Evolutionary conservation across 2,888 invertebrate species (phyloP), one percentile per base, ranked within the genome.

Genomic region (Heliconius hortense): DNA sequence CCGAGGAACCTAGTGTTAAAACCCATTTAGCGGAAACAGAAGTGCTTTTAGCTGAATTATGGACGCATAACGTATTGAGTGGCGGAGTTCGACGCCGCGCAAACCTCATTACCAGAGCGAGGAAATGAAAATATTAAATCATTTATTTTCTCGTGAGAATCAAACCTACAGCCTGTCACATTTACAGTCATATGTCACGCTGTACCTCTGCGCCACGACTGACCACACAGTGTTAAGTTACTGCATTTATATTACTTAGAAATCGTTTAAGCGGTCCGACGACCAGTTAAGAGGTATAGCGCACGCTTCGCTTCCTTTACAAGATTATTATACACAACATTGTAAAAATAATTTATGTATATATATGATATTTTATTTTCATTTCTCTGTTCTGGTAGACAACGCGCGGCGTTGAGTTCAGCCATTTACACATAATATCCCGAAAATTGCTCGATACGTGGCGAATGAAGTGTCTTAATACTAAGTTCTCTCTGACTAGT

Each of bases 261-360:
- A 56, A n/a, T 56, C 56, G n/a, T 56, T 56, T 56, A 56, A n/a
- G 4, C 56, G 4, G 56, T n/a, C 56, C 10, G 56, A 10, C n/a
- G 56, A n/a, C n/a, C n/a, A n/a, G 56, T 10, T 2, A 56, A 56
- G n/a, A 56, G n/a, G 56, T 56, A 56, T n/a, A 56, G 10, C 56
- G n/a, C n/a, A 56, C n/a, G 56, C 56, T 56, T 56, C 56, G 56
- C n/a, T 56, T 56, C n/a, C n/a, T n/a, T 56, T 56, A n/a, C n/a
- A 56, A 56, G 10, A 56, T 56, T 56, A n/a, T n/a, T 56, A 56
- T n/a, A 56, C 56, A 56, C 15, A 18, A 56, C n/a, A n/a, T 56
- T 56, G n/a, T 56, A 56, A n/a, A n/a, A n/a, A n/a, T 56, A 56
- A n/a, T n/a, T 8, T n/a, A n/a, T 7, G 39, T 13, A 39, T 13